phyloP scores from a whole-genome alignment of 1,140 invertebrate genomes.

The Drosophila watanabei region DNA sequence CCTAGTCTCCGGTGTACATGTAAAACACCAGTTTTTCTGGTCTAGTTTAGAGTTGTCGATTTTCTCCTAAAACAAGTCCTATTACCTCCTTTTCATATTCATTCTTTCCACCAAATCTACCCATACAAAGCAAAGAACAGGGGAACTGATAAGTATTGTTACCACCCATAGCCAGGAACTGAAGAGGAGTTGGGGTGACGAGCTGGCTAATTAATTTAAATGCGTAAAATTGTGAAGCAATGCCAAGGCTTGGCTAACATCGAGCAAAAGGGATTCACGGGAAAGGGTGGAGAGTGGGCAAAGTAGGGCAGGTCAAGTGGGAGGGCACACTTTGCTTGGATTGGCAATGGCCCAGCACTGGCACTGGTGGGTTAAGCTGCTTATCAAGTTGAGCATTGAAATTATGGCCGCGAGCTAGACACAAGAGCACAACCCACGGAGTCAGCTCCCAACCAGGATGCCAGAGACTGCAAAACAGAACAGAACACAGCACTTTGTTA shows the following conservation, averaged over 20 bases:
- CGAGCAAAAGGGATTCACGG: slow-evolving; percentile 43
- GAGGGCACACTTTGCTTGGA: slow-evolving; percentile 32
- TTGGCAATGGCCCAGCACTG: slow-evolving; percentile 17
- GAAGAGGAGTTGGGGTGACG: not conserved
- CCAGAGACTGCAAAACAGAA: slow-evolving; percentile 45
- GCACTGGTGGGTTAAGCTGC: slow-evolving; percentile 76
- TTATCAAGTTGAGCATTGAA: slow-evolving; percentile 84
- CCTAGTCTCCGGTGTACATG: too few relatives aligned
- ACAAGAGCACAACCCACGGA: slow-evolving; percentile 65
- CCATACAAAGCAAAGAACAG: not conserved
- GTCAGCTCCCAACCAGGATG: slow-evolving; percentile 41
- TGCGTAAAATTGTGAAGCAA: slow-evolving; percentile 74
- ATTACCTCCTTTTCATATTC: not conserved
- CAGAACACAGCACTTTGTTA: slow-evolving; percentile 75
- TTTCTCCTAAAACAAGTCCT: too few relatives aligned
- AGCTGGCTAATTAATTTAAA: slow-evolving; percentile 71
- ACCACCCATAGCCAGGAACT: not conserved
- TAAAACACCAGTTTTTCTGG: too few relatives aligned
- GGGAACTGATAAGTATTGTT: not conserved
- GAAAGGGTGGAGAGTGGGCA: not conserved
- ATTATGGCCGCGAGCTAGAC: slow-evolving; percentile 83
- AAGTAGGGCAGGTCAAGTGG: slow-evolving; percentile 54
- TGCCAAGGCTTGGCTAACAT: slow-evolving; percentile 60
- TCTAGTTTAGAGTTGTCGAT: too few relatives aligned
- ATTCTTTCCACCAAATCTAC: not conserved